Evolutionary conservation across 2,797 vertebrate species (phyloP).

Genomic region (Urocyon cinereoargenteus): DNA sequence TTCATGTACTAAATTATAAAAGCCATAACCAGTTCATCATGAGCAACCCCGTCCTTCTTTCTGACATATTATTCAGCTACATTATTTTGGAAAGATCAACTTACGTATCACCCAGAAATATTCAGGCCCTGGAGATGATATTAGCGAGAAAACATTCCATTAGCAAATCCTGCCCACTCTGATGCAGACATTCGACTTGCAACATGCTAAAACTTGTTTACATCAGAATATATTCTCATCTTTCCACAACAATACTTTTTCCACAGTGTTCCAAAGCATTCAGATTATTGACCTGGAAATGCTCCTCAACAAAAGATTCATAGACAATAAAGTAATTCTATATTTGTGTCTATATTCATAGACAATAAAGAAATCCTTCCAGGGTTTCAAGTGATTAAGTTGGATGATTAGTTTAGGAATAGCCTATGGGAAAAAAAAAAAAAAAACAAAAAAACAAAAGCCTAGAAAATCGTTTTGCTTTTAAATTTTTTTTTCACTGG

Average conservation of each 20-base stretch:
- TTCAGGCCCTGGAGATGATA: slow-evolving; percentile 20
- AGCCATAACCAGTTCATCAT: slow-evolving; percentile 59
- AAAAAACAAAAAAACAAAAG: not conserved
- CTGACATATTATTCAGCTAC: slow-evolving; percentile 37
- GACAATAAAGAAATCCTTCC: not conserved
- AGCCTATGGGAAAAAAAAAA: not conserved
- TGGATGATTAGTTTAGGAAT: not conserved
- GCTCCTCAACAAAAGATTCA: not conserved
- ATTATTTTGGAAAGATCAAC: slow-evolving; percentile 65
- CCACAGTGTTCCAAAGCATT: not conserved
- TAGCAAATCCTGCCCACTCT: not conserved
- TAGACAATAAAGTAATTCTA: not conserved
- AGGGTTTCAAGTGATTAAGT: not conserved
- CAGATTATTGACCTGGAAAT: slow-evolving; percentile 17
- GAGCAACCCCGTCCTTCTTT: slow-evolving; percentile 24
- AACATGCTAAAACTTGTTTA: slow-evolving; percentile 54
- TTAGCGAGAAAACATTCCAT: slow-evolving; percentile 54
- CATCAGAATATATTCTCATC: slow-evolving; percentile 12
- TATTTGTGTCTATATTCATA: not conserved
- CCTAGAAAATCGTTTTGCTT: not conserved
- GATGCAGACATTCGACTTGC: not conserved
- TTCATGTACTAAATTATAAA: slow-evolving; percentile 63
- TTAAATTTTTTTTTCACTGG: slow-evolving; percentile 34
- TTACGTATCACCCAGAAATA: slow-evolving; percentile 65
- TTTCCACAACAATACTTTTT: not conserved